Conservation (phyloP, 2,797 vertebrate genomes). For the Catostomus latipinnis region DNA sequence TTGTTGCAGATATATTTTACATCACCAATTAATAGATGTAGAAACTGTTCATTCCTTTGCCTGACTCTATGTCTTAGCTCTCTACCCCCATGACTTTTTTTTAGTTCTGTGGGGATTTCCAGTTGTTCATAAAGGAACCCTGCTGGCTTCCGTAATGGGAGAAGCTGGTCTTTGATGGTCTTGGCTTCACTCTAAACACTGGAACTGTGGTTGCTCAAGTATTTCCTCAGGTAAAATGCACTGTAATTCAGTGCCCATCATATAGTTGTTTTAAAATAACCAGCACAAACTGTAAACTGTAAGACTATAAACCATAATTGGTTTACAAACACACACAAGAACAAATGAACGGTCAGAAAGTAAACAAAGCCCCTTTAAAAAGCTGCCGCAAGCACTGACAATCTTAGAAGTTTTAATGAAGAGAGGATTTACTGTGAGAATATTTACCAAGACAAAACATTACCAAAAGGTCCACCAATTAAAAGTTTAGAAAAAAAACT, state of each 20-base stretch:
- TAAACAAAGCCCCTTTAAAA: not conserved
- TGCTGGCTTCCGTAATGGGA: conserved; percentile 40
- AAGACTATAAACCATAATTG: conserved; percentile 26
- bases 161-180: conserved; percentile 42
- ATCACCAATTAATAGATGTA: too few species aligned
- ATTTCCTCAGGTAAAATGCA: conserved; percentile 37
- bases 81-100: too few species aligned
- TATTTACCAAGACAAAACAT: not conserved
- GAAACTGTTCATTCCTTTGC: too few species aligned
- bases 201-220: conserved; percentile 9
- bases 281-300: conserved; percentile 20
- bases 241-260: conserved; percentile 28
- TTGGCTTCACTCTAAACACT: conserved; percentile 44
- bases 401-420: conserved; percentile 12
- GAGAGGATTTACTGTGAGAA: not conserved
- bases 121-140: conserved; percentile 27
- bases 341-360: conserved; percentile 25
- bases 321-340: conserved; percentile 23
- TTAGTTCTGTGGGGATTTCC: conserved; percentile 24
- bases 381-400: not conserved
- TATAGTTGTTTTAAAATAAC: conserved; percentile 31
- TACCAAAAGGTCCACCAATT: not conserved
- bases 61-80: too few species aligned
- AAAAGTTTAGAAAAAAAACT: not conserved
- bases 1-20: too few species aligned